Base-by-base conservation (phyloP, 2,797 vertebrate species). In the Ctenopoma kingsleyae region DNA sequence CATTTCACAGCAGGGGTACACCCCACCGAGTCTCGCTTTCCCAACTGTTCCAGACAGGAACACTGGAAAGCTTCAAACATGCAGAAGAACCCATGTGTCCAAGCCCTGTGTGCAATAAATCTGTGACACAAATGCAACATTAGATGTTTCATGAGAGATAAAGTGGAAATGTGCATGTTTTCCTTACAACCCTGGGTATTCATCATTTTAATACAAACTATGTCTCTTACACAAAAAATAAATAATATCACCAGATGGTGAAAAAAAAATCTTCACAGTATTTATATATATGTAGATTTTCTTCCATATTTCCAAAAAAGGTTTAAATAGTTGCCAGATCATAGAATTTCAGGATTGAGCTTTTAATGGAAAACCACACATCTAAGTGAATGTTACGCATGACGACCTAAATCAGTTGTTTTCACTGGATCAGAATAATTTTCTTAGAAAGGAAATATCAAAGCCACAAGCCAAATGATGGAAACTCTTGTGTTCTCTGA, bases 1-100 rank as follows among this genome's bases (percentile, higher is more conserved):
- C 68, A 64, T 85, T 78, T 82, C 84, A 36, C 78, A 83, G 70
- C 82, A 69, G 57, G 71, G 55, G 20, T 6, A 1, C 57, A 65
- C 54, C 84, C 80, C 23, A 38, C 81, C 46, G 71, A 59, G 74
- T 54, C 47, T 44, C 40, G 61, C 27, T 40, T 51, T 61, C 36
- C 74, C 69, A 78, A 55, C 57, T 84, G 78, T 59, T 84, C 54
- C 73, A 69, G 10, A 57, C n/a, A 40, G 61, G 44, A 80, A 65
- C 68, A 62, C 60, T 19, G 30, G 25, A 76, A 52, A 10, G 38
- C 49, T 56, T 30, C 56, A 60, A 17, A 68, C 41, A 56, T 27
- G 15, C 49, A 51, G 22, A 67, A 8, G 35, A 60, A 53, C n/a
- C n/a, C 44, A 30, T 22, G 30, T 38, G 43, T 32, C n/a, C 51